Evolutionary conservation across 2,113 vertebrate species (phyloP), one percentile per base, ranked within the genome.

Genomic region (Phalacrocorax aristotelis): DNA sequence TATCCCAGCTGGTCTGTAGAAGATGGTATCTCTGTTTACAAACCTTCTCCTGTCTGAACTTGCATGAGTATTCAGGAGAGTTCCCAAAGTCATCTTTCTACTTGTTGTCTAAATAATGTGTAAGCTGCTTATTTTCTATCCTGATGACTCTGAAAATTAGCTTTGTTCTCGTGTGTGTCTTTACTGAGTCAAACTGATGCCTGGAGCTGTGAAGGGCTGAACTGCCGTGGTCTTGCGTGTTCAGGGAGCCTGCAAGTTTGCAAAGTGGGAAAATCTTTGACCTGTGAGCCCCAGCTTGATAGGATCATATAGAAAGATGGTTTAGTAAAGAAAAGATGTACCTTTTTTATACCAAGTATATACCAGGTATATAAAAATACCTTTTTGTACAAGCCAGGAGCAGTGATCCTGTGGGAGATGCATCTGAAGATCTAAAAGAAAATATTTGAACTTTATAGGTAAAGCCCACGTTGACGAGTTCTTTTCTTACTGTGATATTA

Each of bases 311-410:
- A n/a, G 40, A 34, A 54, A 68, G 42, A 51, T n/a, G 18, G 11
- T 25, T 80, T 54, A 60, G 10, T 36, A 34, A 77, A 40, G 57
- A 62, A 83, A 72, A 46, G 2, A 22, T 0, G 0, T 29, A 20
- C 2, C 2, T 61, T 57, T 38, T 46, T 82, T 72, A 44, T 34
- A 54, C 15, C 27, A 29, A 27, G 52, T 22, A 22, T 11, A 38
- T 38, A 15, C 15, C 21, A 26, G 25, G 2, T 57, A 1, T 54
- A 21, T 42, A 38, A 89, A 79, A 77, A 23, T 26, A 42, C 6
- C 11, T 65, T 71, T 52, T 57, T 55, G 2, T 2, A n/a, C 4
- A 25, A 55, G 18, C 2, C 18, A 22, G 32, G n/a, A 68, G 38
- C 30, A 68, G 36, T 44, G 40, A 75, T 40, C 18, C 12, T 9